A percentile compares a stretch with the other conserved stretches of the same genome.
Conservation (phyloP, 2,113 vertebrate species). For the Chroicocephalus ridibundus region DNA sequence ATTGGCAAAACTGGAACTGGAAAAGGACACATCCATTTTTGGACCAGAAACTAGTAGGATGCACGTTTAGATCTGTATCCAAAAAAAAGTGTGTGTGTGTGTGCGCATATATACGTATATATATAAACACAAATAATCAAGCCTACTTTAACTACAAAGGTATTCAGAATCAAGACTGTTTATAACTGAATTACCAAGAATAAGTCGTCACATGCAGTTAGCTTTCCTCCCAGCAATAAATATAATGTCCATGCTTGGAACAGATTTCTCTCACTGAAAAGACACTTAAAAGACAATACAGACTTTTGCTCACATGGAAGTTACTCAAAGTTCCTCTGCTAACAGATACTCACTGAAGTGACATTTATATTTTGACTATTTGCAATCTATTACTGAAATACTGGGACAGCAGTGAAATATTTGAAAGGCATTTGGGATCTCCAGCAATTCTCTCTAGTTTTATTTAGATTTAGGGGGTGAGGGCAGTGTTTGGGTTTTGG, state of each 20-base stretch:
- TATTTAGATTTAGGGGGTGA: not conserved
- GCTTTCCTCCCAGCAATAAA: not conserved
- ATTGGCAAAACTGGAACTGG: not conserved
- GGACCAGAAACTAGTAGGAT: not conserved
- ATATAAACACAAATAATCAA: not conserved
- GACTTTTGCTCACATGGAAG: not conserved
- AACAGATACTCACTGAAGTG: not conserved
- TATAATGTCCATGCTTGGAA: not conserved
- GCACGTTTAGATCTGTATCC: not conserved
- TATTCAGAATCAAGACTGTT: not conserved
- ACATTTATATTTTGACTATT: not conserved
- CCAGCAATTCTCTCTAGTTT: not conserved
- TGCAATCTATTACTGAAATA: not conserved
- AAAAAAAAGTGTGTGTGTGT: not conserved
- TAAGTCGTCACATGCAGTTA: not conserved
- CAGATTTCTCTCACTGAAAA: not conserved
- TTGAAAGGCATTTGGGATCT: not conserved
- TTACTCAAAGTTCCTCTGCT: not conserved
- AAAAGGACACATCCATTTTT: not conserved
- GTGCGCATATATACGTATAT: not conserved
- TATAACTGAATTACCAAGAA: not conserved
- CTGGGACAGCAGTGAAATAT: not conserved
- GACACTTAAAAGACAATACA: not conserved
- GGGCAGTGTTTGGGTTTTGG: rapidly evolving
- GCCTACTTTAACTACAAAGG: not conserved